Base-by-base conservation (phyloP, 2,888 invertebrate species). In the Atherix ibis region DNA sequence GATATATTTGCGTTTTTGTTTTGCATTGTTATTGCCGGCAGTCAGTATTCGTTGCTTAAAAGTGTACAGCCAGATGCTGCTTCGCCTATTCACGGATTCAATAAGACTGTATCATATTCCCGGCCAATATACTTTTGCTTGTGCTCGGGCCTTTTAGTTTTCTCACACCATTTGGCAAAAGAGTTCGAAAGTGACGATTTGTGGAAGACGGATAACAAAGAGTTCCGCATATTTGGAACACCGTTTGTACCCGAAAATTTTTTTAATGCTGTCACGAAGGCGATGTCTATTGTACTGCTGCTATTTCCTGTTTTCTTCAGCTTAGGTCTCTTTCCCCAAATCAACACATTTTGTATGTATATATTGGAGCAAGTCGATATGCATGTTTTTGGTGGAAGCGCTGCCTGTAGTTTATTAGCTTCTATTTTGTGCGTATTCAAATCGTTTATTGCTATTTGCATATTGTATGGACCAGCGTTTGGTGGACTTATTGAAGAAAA, bases 31-130 rank as follows among this genome's bases (percentile, higher is more conserved):
- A 89, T 95, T 48, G 97, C 97, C 2, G 83, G 92, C 12, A 91
- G 94, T 51, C 98, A 98, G 60, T 99, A 97, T 61, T 94, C 92
- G 0, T 64, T 97, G 44, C 63, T 95, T 43, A 97, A 95, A 64
- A 94, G 94, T 45, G 98, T 98, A 2, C 98, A 98, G 53, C 98
- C 98, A 1, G 98, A 98, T 61, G 92, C 97, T 0, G 85, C 97
- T 0, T 97, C 97, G 3, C 97, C 98, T 0, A 92, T 94, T 25
- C 98, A 98, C 59, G 95, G 95, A 9, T 95, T 91, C 53, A 97
- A 97, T 58, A 77, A 87, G 48, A 77, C 92, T 48, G 89, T 94
- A 24, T 83, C 89, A 22, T 94, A 89, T 56, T 89, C 89, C 15
- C 71, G 92, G 40, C 88, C 95, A 4, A 80, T 92, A 12, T 97